Evolutionary conservation across 2,113 vertebrate genomes (phyloP).

Genomic region (Sinosuthora webbiana): DNA sequence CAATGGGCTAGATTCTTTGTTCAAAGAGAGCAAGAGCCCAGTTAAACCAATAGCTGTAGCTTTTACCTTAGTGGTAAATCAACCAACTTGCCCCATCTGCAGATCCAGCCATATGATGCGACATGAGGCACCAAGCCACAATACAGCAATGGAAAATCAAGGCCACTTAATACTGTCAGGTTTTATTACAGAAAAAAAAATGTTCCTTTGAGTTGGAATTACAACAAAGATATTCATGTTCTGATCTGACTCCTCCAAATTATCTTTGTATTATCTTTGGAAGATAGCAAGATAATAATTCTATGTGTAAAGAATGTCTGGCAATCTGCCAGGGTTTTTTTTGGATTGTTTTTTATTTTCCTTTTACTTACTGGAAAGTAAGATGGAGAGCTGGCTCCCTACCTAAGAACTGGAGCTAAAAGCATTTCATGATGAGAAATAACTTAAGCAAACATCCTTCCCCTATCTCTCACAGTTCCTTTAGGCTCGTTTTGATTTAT

Average conservation of each 20-base stretch:
- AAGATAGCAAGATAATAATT: background rate
- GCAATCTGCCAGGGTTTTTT: background rate
- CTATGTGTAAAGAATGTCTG: background rate
- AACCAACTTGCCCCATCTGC: background rate
- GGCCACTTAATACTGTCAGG: background rate
- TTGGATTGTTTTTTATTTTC: background rate
- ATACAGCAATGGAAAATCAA: background rate
- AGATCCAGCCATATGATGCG: background rate
- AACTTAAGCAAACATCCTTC: slow-evolving; percentile 11
- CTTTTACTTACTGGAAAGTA: background rate
- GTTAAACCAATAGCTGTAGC: background rate
- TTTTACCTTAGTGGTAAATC: background rate
- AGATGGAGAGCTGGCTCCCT: background rate
- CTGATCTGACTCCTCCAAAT: background rate
- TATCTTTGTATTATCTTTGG: background rate
- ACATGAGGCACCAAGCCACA: background rate
- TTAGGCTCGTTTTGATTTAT: background rate
- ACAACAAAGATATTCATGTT: background rate
- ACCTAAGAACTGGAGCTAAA: background rate
- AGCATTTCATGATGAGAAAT: background rate
- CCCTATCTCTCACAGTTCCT: background rate
- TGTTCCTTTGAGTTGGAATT: background rate
- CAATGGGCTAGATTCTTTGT: background rate
- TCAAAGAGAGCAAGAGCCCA: background rate
- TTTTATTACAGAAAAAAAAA: background rate